phyloP scores from a whole-genome alignment of 1,140 invertebrate genomes.

The Hormaphis cornu region DNA sequence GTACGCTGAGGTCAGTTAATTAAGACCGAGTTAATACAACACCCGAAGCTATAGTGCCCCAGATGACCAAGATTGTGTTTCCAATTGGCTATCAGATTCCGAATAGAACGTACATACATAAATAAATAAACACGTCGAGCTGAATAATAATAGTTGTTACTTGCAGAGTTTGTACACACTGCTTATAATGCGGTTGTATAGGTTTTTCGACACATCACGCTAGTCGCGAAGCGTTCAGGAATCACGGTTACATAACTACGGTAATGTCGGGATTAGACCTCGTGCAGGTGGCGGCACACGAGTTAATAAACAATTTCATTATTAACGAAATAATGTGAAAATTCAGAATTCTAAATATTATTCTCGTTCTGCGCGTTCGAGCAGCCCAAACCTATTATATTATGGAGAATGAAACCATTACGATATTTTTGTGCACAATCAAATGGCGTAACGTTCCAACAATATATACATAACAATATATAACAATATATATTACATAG shows the following conservation, averaged over 20 bases:
- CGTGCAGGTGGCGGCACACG: too few relatives aligned
- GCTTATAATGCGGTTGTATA: neutral
- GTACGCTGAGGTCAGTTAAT: slow-evolving; percentile 8
- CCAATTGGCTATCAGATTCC: slow-evolving; percentile 9
- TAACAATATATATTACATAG: too few relatives aligned
- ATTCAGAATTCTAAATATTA: neutral
- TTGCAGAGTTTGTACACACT: neutral
- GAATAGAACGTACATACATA: neutral
- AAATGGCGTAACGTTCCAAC: too few relatives aligned
- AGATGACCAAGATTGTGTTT: slow-evolving; percentile 26
- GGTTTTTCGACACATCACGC: neutral
- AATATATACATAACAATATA: too few relatives aligned
- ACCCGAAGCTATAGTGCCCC: neutral
- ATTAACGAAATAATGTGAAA: neutral
- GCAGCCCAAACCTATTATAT: neutral
- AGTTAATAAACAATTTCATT: too few relatives aligned
- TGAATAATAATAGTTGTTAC: neutral
- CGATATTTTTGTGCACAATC: too few relatives aligned
- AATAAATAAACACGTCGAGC: neutral
- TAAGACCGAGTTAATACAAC: neutral
- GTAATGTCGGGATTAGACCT: too few relatives aligned
- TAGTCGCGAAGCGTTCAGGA: neutral
- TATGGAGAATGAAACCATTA: neutral
- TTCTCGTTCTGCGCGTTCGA: neutral
- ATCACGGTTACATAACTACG: neutral